These are phyloP conservation scores for Clarias magur DNA, from an alignment of 2,113 vertebrate species.

Conservation along the genomic window DNA sequence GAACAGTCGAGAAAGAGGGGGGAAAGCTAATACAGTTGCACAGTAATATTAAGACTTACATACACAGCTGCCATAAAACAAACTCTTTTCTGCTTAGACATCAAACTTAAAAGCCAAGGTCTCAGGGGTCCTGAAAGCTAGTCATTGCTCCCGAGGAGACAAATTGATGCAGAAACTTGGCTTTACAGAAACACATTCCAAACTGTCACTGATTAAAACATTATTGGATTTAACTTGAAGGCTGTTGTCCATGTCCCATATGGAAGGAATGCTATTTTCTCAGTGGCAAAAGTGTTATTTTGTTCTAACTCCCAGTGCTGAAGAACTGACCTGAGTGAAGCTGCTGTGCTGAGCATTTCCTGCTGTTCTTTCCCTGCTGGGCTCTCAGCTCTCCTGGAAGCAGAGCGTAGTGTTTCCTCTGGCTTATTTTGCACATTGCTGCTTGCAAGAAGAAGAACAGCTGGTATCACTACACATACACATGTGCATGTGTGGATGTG, in stretches of 20 bases:
- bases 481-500: too few species aligned
- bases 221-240: conserved; percentile 22
- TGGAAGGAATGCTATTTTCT: conserved; percentile 33
- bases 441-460: conserved; percentile 58
- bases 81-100: background rate
- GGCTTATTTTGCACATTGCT: conserved; percentile 31
- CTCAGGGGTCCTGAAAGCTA: background rate
- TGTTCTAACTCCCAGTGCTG: conserved; percentile 42
- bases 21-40: conserved; percentile 3
- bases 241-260: conserved; percentile 25
- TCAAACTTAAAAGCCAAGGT: background rate
- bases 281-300: conserved; percentile 45
- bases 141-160: background rate
- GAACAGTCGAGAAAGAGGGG: conserved; percentile 22
- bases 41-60: conserved; percentile 7
- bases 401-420: conserved; percentile 33
- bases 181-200: conserved; percentile 23
- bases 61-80: background rate
- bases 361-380: conserved; percentile 29
- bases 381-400: conserved; percentile 41
- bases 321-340: conserved; percentile 39
- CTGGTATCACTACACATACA: conserved; percentile 57
- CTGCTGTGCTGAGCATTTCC: conserved; percentile 38
- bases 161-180: background rate
- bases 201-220: conserved; percentile 29